Conservation (phyloP, 2,797 vertebrate species). For the Amblyraja radiata region DNA sequence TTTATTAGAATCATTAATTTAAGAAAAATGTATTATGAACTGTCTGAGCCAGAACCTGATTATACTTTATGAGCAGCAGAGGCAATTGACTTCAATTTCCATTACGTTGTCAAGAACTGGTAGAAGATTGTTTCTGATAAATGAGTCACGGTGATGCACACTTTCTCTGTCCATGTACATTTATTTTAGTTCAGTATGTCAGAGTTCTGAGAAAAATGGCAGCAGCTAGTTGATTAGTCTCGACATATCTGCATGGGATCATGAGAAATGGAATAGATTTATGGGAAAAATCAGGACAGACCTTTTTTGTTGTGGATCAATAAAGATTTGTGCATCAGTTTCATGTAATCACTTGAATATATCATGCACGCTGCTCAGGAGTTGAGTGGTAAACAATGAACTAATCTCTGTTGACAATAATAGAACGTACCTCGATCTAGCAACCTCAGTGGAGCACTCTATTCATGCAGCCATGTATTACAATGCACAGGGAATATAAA, state of each 20-base stretch:
- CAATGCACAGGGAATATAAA: not conserved
- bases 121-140: not conserved
- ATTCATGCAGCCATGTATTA: not conserved
- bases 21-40: not conserved
- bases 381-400: not conserved
- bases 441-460: not conserved
- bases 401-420: not conserved
- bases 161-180: too few relatives aligned
- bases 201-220: not conserved
- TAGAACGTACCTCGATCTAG: not conserved
- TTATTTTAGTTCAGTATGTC: not conserved
- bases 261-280: too few relatives aligned
- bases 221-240: not conserved
- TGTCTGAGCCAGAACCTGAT: not conserved
- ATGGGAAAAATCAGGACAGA: too few relatives aligned
- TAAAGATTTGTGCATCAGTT: conserved; percentile 12
- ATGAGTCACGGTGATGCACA: not conserved
- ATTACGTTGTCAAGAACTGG: not conserved
- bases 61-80: not conserved
- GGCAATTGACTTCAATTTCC: not conserved
- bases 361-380: not conserved
- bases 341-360: not conserved
- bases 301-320: not conserved
- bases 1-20: not conserved
- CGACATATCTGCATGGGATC: too few relatives aligned